A percentile compares a stretch with the other conserved stretches of the same genome.
These are phyloP conservation scores for Brachylomia viminalis DNA, from an alignment of 2,888 invertebrate species.

Conservation along the genomic window DNA sequence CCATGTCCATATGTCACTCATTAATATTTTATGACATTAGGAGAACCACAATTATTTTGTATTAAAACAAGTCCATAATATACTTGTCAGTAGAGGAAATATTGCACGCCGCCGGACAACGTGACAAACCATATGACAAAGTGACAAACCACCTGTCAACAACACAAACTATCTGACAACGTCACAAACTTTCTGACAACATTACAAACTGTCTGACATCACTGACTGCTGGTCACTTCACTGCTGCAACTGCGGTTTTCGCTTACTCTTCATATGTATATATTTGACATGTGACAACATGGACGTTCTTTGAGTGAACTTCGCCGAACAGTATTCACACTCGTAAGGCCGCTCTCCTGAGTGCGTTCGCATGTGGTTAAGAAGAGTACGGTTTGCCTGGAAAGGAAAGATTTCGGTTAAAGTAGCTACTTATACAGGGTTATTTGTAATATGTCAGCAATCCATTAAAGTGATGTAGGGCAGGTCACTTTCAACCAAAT, in stretches of 20 bases:
- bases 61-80: background rate
- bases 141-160: background rate
- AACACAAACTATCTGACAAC: background rate
- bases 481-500: too few relatives aligned
- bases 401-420: conserved; percentile 8
- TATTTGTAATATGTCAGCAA: too few relatives aligned
- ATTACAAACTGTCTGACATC: too few relatives aligned
- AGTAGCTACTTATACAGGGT: too few relatives aligned
- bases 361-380: conserved; percentile 73
- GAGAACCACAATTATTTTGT: background rate
- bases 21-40: background rate
- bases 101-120: background rate
- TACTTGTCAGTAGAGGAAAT: background rate
- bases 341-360: conserved; percentile 75
- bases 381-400: conserved; percentile 65
- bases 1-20: background rate
- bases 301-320: conserved; percentile 77
- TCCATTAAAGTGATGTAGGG: too few relatives aligned
- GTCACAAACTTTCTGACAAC: background rate
- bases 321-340: conserved; percentile 69
- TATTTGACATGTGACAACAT: conserved; percentile 67
- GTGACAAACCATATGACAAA: background rate
- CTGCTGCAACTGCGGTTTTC: conserved; percentile 44
- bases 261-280: conserved; percentile 54
- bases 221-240: conserved; percentile 1